These are phyloP conservation scores for Pediacus dermestoides DNA, from an alignment of 2,888 invertebrate genomes.

Conservation along the genomic window DNA sequence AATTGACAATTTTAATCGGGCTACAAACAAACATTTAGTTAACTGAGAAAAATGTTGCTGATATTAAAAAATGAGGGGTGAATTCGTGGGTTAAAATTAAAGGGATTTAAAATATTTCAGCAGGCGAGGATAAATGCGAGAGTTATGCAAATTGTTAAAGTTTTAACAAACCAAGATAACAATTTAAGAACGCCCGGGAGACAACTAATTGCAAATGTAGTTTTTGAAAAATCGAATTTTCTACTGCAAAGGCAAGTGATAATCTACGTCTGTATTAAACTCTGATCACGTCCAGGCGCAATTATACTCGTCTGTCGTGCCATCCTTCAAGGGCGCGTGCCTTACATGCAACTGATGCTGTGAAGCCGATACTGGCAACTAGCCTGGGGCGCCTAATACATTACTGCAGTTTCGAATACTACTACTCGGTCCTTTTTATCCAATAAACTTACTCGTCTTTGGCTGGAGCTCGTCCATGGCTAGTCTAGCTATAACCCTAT, in stretches of 20 bases:
- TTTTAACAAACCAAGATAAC: conserved; percentile 19
- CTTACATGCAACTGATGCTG: conserved; percentile 33
- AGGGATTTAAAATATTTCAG: no score
- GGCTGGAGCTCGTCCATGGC: no score
- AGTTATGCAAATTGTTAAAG: conserved; percentile 18
- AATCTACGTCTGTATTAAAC: conserved; percentile 29
- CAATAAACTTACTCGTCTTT: no score
- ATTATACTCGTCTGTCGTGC: conserved; percentile 44
- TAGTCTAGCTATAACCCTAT: no score
- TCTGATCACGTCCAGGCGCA: conserved; percentile 41
- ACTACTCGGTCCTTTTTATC: no score
- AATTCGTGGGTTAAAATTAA: no score
- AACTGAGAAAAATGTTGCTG: no score
- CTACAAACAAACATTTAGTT: no score
- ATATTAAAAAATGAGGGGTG: no score
- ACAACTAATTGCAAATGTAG: conserved; percentile 21
- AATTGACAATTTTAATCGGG: no score
- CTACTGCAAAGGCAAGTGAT: conserved; percentile 23
- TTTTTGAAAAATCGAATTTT: conserved; percentile 27
- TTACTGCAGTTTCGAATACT: conserved; percentile 4
- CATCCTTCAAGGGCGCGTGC: conserved; percentile 43
- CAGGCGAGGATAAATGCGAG: no score
- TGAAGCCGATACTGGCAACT: background rate
- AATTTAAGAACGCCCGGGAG: conserved; percentile 16
- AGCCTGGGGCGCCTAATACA: conserved; percentile 2